A percentile compares a stretch with the other conserved stretches of the same genome.
Evolutionary conservation across 2,797 vertebrate genomes (phyloP).

Genomic region (Alosa sapidissima): DNA sequence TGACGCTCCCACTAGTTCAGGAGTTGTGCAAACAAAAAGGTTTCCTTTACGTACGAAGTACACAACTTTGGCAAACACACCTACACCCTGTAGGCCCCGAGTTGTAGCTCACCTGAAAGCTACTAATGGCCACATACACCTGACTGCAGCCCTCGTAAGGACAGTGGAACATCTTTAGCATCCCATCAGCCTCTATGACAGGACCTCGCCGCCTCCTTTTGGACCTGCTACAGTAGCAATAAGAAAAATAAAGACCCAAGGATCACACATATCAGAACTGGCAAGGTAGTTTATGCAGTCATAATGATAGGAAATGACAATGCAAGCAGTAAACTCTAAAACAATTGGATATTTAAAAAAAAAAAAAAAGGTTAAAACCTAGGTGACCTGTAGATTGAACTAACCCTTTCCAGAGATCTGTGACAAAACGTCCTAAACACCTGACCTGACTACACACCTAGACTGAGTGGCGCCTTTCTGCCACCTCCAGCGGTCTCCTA

Average conservation of each 20-base stretch:
- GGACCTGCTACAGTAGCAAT: slow-evolving; percentile 65
- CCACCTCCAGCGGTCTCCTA: background rate
- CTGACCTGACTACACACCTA: too few relatives aligned
- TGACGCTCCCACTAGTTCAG: background rate
- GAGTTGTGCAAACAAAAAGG: background rate
- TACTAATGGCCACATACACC: slow-evolving; percentile 87
- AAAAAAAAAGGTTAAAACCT: too few relatives aligned
- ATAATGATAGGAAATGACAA: too few relatives aligned
- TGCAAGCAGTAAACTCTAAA: too few relatives aligned
- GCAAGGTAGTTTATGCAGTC: too few relatives aligned
- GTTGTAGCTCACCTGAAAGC: slow-evolving; percentile 82
- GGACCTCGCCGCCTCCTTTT: slow-evolving; percentile 80
- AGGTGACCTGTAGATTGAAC: too few relatives aligned
- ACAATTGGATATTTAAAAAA: too few relatives aligned
- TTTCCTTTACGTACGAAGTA: background rate
- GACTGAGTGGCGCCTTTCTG: background rate
- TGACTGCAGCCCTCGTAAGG: slow-evolving; percentile 89
- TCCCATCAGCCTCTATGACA: slow-evolving; percentile 80
- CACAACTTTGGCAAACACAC: slow-evolving; percentile 18
- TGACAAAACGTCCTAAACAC: too few relatives aligned
- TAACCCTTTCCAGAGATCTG: too few relatives aligned
- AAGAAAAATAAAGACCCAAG: background rate
- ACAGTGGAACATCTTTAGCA: slow-evolving; percentile 91
- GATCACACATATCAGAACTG: background rate
- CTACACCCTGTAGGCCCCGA: background rate